phyloP scores from a whole-genome alignment of 2,797 vertebrate species.

The Heteromormyrus szaboi region DNA sequence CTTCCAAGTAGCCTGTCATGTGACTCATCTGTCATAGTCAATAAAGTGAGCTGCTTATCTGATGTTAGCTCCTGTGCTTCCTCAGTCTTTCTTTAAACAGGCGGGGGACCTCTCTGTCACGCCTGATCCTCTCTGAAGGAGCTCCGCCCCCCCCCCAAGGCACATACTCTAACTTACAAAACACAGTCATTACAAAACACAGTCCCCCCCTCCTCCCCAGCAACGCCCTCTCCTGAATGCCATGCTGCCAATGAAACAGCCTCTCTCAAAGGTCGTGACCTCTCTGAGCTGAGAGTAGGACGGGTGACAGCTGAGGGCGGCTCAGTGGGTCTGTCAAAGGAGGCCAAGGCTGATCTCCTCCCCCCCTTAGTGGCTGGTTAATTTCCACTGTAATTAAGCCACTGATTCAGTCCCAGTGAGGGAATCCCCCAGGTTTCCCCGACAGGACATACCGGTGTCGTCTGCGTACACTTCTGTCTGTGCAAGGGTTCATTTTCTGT shows the following conservation, averaged over 20 bases:
- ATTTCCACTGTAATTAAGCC: conserved; percentile 20
- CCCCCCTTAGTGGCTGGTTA: neutral
- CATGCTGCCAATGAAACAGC: neutral
- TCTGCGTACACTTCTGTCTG: neutral
- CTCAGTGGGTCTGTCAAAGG: conserved; percentile 22
- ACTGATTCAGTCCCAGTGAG: conserved; percentile 12
- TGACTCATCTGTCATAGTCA: neutral
- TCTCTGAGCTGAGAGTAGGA: neutral
- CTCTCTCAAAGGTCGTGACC: neutral
- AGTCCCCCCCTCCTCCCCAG: neutral
- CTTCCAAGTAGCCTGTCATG: neutral
- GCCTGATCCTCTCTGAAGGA: neutral
- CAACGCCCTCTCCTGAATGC: neutral
- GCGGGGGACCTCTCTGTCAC: neutral
- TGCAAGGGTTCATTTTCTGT: neutral
- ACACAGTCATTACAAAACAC: neutral
- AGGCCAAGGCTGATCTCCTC: conserved; percentile 32
- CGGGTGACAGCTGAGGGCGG: conserved; percentile 27
- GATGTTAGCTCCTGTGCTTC: neutral
- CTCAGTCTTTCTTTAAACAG: neutral
- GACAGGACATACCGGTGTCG: neutral
- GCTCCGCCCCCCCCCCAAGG: neutral
- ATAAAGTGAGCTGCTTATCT: neutral
- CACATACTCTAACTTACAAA: neutral
- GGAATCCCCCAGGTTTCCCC: neutral